Evolutionary conservation across 1,140 invertebrate species (phyloP).

Genomic region (Leptinotarsa lineolata): DNA sequence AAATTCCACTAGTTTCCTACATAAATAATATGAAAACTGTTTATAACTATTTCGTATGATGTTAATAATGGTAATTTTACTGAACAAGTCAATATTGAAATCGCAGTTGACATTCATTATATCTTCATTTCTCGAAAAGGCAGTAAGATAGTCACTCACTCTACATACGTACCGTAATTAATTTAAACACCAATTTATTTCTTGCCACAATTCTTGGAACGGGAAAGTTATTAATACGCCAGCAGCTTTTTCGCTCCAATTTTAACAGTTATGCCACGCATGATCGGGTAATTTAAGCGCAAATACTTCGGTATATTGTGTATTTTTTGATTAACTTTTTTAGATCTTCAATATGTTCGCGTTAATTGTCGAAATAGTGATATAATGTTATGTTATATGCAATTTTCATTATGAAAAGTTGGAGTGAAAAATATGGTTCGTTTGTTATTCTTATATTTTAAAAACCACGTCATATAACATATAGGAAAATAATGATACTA

Average conservation of each 20-base stretch:
- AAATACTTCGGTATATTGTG: not conserved
- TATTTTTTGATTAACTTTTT: not conserved
- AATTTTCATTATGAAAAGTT: too few species aligned
- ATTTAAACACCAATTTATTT: conserved; percentile 1
- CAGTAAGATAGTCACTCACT: not conserved
- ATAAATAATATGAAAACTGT: too few species aligned
- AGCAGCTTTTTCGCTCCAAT: not conserved
- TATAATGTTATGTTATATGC: too few species aligned
- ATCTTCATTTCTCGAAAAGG: not conserved
- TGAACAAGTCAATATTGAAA: conserved; percentile 1
- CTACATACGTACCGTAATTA: conserved; percentile 6
- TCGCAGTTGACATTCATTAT: not conserved
- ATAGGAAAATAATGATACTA: too few species aligned
- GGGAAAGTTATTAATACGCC: not conserved
- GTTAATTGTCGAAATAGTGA: too few species aligned
- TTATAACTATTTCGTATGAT: not conserved
- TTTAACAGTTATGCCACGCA: conserved; percentile 2
- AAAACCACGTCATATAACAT: too few species aligned
- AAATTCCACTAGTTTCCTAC: too few species aligned
- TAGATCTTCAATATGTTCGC: not conserved
- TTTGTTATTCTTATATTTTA: too few species aligned
- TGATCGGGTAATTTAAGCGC: not conserved
- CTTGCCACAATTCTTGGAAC: not conserved
- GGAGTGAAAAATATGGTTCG: too few species aligned
- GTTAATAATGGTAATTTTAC: not conserved